Conservation (phyloP, 2,113 vertebrate species). For the Amphilophus citrinellus region DNA sequence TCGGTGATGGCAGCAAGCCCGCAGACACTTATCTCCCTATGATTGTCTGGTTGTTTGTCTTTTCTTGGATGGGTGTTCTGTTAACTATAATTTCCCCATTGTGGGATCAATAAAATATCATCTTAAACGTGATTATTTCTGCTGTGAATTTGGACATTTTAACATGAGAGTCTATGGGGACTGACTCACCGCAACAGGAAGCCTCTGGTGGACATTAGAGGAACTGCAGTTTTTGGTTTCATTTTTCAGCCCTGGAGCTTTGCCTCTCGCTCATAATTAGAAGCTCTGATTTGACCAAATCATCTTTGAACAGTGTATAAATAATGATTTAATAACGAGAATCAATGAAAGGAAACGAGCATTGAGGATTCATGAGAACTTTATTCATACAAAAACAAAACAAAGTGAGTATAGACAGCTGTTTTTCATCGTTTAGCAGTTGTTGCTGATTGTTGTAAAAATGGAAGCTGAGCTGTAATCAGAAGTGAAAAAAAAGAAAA, state of each 20-base stretch:
- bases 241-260: background rate
- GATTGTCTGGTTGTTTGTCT: too few relatives aligned
- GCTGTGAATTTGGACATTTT: too few relatives aligned
- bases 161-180: too few relatives aligned
- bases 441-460: conserved; percentile 20
- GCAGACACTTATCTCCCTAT: too few relatives aligned
- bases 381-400: conserved; percentile 67
- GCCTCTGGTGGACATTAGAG: background rate
- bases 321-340: background rate
- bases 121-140: too few relatives aligned
- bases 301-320: background rate
- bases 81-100: too few relatives aligned
- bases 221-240: background rate
- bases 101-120: too few relatives aligned
- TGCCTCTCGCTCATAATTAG: rapidly evolving
- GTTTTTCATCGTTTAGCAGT: background rate
- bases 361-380: conserved; percentile 25
- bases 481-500: background rate
- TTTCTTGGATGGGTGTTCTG: too few relatives aligned
- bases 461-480: conserved; percentile 5
- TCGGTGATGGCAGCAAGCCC: too few relatives aligned
- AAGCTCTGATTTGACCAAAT: background rate
- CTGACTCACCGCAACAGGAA: background rate
- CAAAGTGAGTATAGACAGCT: conserved; percentile 16
- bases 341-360: background rate